Evolutionary conservation across 2,797 vertebrate species (phyloP).

Genomic region (Platalea minor): DNA sequence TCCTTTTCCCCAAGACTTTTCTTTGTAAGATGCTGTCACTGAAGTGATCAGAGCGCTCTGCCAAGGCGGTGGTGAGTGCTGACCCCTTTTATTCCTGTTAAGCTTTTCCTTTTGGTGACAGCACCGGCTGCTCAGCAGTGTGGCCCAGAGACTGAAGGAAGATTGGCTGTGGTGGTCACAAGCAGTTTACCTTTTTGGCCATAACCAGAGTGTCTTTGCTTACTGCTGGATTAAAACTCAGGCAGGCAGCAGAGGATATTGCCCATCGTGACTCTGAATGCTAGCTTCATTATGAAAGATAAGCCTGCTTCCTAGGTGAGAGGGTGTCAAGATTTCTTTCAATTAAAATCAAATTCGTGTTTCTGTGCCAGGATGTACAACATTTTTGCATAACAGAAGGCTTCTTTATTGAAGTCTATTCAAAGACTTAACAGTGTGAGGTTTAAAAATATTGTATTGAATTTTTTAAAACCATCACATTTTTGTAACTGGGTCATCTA

Average conservation of each 20-base stretch:
- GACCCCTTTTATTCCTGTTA: rapidly evolving
- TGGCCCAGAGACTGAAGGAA: not conserved
- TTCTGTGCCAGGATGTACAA: slow-evolving; percentile 8
- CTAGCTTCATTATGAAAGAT: not conserved
- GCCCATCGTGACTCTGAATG: not conserved
- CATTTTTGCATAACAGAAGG: slow-evolving; percentile 8
- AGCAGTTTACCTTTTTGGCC: not conserved
- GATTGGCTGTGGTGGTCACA: not conserved
- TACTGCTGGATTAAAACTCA: not conserved
- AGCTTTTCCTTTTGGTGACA: not conserved
- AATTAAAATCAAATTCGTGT: not conserved
- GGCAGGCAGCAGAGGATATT: not conserved
- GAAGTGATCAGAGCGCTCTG: not conserved
- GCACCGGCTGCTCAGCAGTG: not conserved
- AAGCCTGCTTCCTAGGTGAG: not conserved
- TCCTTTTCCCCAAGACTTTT: not conserved
- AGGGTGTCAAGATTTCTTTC: slow-evolving; percentile 6
- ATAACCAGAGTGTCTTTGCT: not conserved
- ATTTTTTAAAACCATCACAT: slow-evolving; percentile 9
- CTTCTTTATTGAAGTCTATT: not conserved
- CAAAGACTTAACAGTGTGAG: not conserved
- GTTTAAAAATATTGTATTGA: slow-evolving; percentile 51
- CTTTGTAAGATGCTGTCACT: not conserved
- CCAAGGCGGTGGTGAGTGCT: rapidly evolving
- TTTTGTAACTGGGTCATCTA: slow-evolving; percentile 66